Evolutionary conservation across 2,888 invertebrate species (phyloP).

Genomic region (Germaria angustata): DNA sequence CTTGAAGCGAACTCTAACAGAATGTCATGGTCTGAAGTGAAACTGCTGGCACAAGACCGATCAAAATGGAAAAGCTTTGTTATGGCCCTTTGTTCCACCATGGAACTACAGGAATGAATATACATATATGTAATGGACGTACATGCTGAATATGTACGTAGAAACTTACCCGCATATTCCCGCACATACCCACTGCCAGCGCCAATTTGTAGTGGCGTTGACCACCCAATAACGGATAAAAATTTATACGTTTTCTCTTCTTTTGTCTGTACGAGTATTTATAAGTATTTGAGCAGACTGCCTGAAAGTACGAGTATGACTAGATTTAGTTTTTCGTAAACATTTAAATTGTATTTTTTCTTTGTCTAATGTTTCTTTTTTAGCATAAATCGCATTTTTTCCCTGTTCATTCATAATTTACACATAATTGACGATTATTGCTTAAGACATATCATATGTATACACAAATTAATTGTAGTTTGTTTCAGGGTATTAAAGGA

Average conservation of each 20-base stretch:
- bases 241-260: slow-evolving; percentile 24
- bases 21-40: too few species aligned
- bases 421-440: slow-evolving; percentile 60
- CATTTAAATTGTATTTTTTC: slow-evolving; percentile 14
- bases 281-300: background rate
- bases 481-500: slow-evolving; percentile 7
- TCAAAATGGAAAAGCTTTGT: too few species aligned
- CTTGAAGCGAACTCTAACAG: too few species aligned
- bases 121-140: too few species aligned
- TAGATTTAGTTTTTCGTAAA: slow-evolving; percentile 45
- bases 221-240: slow-evolving; percentile 61
- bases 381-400: slow-evolving; percentile 52
- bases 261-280: slow-evolving; percentile 4
- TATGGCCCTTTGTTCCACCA: too few species aligned
- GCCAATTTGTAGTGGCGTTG: slow-evolving; percentile 39
- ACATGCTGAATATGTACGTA: too few species aligned
- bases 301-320: slow-evolving; percentile 15
- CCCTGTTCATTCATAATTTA: slow-evolving; percentile 63
- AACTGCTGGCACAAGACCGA: too few species aligned
- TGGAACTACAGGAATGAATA: too few species aligned
- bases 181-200: background rate
- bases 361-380: slow-evolving; percentile 51
- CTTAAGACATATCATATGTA: slow-evolving; percentile 49
- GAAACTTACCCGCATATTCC: too few species aligned
- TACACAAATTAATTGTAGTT: slow-evolving; percentile 1